These are phyloP conservation scores for Aricia artaxerxes DNA, from an alignment of 2,888 invertebrate genomes.

Conservation along the genomic window DNA sequence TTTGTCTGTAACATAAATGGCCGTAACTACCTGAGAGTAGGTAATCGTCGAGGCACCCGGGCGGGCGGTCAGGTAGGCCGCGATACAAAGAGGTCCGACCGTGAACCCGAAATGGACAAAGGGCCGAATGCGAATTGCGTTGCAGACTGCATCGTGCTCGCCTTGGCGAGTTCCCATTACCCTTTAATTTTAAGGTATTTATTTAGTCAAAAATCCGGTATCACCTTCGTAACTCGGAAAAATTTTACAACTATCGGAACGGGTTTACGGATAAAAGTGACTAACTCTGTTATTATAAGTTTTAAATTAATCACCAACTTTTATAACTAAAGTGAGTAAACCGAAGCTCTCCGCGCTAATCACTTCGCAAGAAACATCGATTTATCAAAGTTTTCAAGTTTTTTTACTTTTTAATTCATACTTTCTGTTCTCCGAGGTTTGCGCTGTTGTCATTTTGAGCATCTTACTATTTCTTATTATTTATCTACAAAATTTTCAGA, in stretches of 20 bases:
- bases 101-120: conserved; percentile 69
- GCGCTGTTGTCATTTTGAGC: background rate
- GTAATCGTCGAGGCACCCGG: conserved; percentile 35
- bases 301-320: conserved; percentile 6
- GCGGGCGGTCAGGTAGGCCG: conserved; percentile 37
- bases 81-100: conserved; percentile 31
- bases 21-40: conserved; percentile 40
- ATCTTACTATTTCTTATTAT: background rate
- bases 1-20: conserved; percentile 36
- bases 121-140: conserved; percentile 71
- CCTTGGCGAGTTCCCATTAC: conserved; percentile 67
- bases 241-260: conserved; percentile 7
- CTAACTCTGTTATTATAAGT: background rate
- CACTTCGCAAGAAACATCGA: conserved; percentile 13
- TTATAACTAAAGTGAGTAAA: conserved; percentile 1
- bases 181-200: conserved; percentile 47
- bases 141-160: conserved; percentile 66
- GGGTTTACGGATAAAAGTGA: background rate
- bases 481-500: too few species aligned
- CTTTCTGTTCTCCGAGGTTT: conserved; percentile 9
- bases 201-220: conserved; percentile 23
- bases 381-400: conserved; percentile 9
- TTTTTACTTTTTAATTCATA: background rate
- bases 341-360: conserved; percentile 11
- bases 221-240: background rate